Base-by-base conservation (phyloP, 2,113 vertebrate species). In the Brachyhypopomus gauderio region DNA sequence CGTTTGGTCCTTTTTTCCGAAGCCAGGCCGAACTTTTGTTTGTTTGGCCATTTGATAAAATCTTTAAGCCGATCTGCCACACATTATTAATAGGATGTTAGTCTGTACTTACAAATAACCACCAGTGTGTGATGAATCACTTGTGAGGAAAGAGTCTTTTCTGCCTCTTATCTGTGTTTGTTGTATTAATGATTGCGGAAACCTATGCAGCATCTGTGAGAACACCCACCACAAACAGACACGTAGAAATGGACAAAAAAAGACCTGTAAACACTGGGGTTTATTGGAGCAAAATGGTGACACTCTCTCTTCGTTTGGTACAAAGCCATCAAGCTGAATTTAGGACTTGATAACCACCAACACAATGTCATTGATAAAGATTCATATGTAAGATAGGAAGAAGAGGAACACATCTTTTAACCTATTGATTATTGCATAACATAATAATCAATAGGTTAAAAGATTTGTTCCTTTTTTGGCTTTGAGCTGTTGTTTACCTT, bases 31-130 rank as follows among this genome's bases (percentile, higher is more conserved):
- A 70, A 41, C 34, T 70, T 70, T 77, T 77, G 66, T 77, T 77
- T 77, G 52, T 77, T 66, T 64, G 17, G 41, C 22, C 30, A 67
- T 66, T 30, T 77, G 75, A 77, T 77, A 67, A 67, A 62, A 77
- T 77, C 75, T 55, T 63, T 20, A 67, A 66, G 64, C 17, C n/a
- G 75, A 67, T 66, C 41, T 77, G 75, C 66, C 75, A 77, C 75
- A 67, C 52, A 55, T 45, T 77, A 77, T 77, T 77, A 77, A 77
- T 67, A 77, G 75, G 23, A 52, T 20, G 9, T 48, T 63, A 30
- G 64, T 17, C 62, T 77, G 62, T 20, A 25, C 75, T 66, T 38
- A 66, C 36, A 77, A 77, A 77, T 66, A 77, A 77, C 20, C 25
- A 45, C 38, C 62, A 23, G 41, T 64, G 25, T 30, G 45, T 67